Evolutionary conservation across 2,888 invertebrate species (phyloP).

Genomic region (Heterodera filipjevi): DNA sequence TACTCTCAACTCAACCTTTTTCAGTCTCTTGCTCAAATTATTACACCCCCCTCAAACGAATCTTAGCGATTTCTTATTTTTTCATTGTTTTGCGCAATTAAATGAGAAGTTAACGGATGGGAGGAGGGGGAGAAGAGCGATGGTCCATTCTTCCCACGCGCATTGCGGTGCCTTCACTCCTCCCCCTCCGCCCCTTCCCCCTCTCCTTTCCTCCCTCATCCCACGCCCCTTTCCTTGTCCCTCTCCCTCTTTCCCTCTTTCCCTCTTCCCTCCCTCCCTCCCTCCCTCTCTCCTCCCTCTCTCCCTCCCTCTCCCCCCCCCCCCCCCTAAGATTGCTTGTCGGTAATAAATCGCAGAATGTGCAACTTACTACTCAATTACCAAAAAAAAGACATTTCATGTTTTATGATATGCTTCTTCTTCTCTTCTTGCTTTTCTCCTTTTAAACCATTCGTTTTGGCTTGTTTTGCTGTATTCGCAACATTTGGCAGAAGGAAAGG

Average conservation of each 20-base stretch:
- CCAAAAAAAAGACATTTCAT: background rate
- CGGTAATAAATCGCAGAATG: conserved; percentile 6
- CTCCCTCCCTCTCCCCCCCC: background rate
- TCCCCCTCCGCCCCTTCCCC: background rate
- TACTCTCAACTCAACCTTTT: background rate
- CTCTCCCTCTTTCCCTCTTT: no score
- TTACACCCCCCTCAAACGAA: background rate
- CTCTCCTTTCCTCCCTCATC: background rate
- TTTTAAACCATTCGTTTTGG: background rate
- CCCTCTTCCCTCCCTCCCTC: background rate
- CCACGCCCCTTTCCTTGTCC: background rate
- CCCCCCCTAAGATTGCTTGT: background rate
- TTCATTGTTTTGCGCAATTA: conserved; percentile 10
- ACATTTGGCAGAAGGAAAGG: background rate
- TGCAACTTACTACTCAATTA: background rate
- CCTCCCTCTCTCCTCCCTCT: background rate
- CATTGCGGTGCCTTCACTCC: background rate
- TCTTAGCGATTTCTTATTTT: background rate
- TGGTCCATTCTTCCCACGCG: background rate
- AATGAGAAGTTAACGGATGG: background rate
- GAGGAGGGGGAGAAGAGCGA: background rate
- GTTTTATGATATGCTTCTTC: conserved; percentile 8
- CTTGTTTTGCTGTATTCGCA: background rate
- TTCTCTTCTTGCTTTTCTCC: background rate
- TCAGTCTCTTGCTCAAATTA: background rate